These are phyloP conservation scores for Pachyramphus minor DNA, from an alignment of 2,113 vertebrate species.

Conservation along the genomic window DNA sequence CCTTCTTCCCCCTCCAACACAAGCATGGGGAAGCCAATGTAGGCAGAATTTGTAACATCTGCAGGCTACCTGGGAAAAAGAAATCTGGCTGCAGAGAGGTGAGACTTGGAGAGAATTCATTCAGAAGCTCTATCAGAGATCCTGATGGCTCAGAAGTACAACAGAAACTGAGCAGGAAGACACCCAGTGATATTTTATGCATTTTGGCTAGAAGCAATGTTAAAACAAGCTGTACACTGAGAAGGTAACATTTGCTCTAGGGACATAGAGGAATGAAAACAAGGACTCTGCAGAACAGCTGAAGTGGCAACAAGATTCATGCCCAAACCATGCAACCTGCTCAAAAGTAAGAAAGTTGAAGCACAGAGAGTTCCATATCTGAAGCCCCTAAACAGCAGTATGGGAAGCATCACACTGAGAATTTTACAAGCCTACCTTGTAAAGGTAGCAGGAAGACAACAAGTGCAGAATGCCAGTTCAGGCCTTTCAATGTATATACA, in stretches of 20 bases:
- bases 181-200: conserved; percentile 31
- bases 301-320: background rate
- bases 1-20: background rate
- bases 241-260: conserved; percentile 2
- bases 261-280: background rate
- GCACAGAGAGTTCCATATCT: background rate
- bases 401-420: background rate
- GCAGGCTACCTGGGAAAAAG: background rate
- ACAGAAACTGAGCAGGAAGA: conserved; percentile 18
- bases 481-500: background rate
- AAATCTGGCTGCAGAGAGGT: background rate
- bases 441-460: background rate
- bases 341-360: background rate
- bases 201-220: conserved; percentile 31
- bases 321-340: fast-evolving
- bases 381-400: background rate
- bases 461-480: background rate
- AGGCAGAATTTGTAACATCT: background rate
- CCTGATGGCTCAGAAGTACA: background rate
- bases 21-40: background rate
- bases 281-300: conserved; percentile 1
- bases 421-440: background rate
- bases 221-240: background rate
- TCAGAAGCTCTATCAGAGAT: background rate
- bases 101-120: background rate